Percentiles rank a stretch among this genome's conserved stretches.
These are phyloP conservation scores for Lepidochitona cinerea DNA, from an alignment of 2,888 invertebrate species.

Conservation along the genomic window DNA sequence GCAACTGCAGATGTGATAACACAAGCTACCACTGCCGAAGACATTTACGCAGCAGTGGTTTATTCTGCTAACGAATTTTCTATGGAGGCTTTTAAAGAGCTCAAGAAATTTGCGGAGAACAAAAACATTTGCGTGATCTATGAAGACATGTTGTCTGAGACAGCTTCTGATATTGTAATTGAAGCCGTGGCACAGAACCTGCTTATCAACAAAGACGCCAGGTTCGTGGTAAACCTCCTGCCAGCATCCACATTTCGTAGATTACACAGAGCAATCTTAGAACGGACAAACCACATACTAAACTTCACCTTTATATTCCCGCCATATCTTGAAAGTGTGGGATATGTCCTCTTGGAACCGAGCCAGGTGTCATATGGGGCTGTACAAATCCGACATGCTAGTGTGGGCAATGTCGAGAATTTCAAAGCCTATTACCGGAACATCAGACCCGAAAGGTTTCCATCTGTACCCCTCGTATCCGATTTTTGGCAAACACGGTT, in stretches of 20 bases:
- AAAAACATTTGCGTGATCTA: not conserved
- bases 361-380: not conserved
- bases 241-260: not conserved
- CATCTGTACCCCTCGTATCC: slow-evolving; percentile 23
- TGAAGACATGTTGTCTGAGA: not conserved
- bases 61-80: not conserved
- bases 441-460: not conserved
- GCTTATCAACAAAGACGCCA: not conserved
- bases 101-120: not conserved
- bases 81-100: not conserved
- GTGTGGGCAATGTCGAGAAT: not conserved
- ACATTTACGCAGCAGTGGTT: not conserved
- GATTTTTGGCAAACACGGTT: slow-evolving; percentile 29
- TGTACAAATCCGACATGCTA: not conserved
- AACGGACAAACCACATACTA: not conserved
- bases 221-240: not conserved
- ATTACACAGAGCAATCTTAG: not conserved
- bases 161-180: not conserved
- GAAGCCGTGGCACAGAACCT: not conserved
- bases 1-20: not conserved
- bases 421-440: not conserved
- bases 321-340: not conserved
- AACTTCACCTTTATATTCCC: not conserved
- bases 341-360: not conserved
- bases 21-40: not conserved